A percentile compares a stretch with the other conserved stretches of the same genome.
Evolutionary conservation across 2,797 vertebrate species (phyloP).

Genomic region (Rhinatrema bivittatum): DNA sequence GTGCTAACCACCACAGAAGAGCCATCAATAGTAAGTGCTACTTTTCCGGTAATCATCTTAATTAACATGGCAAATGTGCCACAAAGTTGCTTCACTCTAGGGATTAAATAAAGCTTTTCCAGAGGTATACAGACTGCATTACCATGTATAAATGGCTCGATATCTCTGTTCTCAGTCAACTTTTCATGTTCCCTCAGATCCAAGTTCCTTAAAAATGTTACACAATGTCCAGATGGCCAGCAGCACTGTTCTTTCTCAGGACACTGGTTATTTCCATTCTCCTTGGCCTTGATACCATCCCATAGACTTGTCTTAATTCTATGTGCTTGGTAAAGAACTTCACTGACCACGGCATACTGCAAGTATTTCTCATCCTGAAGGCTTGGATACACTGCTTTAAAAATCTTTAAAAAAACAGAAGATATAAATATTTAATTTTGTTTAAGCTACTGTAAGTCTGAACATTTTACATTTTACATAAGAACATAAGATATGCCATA

Average conservation of each 20-base stretch:
- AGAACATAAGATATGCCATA: too few species aligned
- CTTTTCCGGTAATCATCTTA: slow-evolving; percentile 47
- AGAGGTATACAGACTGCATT: slow-evolving; percentile 66
- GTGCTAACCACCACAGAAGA: slow-evolving; percentile 52
- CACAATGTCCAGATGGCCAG: background rate
- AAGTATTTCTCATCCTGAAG: slow-evolving; percentile 76
- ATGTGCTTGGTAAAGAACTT: slow-evolving; percentile 63
- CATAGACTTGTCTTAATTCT: slow-evolving; percentile 50
- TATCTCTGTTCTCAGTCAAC: slow-evolving; percentile 12
- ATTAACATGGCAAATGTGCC: slow-evolving; percentile 53
- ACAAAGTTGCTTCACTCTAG: slow-evolving; percentile 63
- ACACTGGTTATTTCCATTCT: background rate
- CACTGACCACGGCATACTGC: slow-evolving; percentile 58
- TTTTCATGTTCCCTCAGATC: slow-evolving; percentile 16
- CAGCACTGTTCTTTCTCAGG: slow-evolving; percentile 1
- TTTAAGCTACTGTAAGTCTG: too few species aligned
- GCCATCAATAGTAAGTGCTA: slow-evolving; percentile 58
- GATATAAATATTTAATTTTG: background rate
- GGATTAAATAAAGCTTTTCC: slow-evolving; percentile 56
- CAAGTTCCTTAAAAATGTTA: background rate
- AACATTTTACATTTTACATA: too few species aligned
- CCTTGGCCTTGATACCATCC: slow-evolving; percentile 7
- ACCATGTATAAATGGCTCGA: slow-evolving; percentile 35
- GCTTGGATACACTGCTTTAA: slow-evolving; percentile 77
- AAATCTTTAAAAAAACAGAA: slow-evolving; percentile 55